A percentile compares a stretch with the other conserved stretches of the same genome.
Evolutionary conservation across 2,113 vertebrate species (phyloP).

Genomic region (Grus americana): DNA sequence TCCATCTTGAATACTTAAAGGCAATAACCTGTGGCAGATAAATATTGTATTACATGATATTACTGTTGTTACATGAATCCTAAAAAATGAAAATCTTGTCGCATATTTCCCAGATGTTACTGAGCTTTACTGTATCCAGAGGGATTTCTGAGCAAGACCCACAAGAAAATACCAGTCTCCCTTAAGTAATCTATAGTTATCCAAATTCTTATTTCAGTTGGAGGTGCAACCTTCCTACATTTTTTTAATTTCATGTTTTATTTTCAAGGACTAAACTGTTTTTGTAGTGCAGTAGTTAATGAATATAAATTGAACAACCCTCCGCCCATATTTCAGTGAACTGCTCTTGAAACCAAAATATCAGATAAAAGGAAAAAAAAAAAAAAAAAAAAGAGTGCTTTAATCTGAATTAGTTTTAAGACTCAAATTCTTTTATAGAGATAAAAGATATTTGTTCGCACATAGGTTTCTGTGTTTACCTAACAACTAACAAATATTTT

Average conservation of each 20-base stretch:
- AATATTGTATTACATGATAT: background rate
- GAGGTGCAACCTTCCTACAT: background rate
- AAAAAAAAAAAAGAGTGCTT: slow-evolving; percentile 5
- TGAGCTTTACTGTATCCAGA: background rate
- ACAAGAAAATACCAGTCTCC: background rate
- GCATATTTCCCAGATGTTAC: background rate
- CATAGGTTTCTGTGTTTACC: slow-evolving; percentile 59
- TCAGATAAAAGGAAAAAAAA: slow-evolving; percentile 52
- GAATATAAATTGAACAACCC: slow-evolving; percentile 5
- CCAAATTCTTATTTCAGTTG: background rate
- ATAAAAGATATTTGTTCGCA: slow-evolving; percentile 63
- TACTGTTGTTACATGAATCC: background rate
- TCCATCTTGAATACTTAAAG: background rate
- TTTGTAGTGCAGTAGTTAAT: slow-evolving; percentile 48
- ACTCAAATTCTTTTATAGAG: slow-evolving; percentile 51
- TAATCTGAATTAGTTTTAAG: slow-evolving; percentile 63
- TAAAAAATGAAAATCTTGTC: background rate
- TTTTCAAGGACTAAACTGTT: background rate
- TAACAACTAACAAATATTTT: slow-evolving; percentile 68
- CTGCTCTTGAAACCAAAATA: slow-evolving; percentile 47
- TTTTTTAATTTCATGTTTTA: background rate
- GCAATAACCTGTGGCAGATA: background rate
- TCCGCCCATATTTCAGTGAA: slow-evolving; percentile 14
- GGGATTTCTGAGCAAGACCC: background rate
- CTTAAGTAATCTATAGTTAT: background rate